Percentiles rank a stretch among this genome's conserved stretches.
phyloP scores from a whole-genome alignment of 2,113 vertebrate species.

The Zosterops pallidus region DNA sequence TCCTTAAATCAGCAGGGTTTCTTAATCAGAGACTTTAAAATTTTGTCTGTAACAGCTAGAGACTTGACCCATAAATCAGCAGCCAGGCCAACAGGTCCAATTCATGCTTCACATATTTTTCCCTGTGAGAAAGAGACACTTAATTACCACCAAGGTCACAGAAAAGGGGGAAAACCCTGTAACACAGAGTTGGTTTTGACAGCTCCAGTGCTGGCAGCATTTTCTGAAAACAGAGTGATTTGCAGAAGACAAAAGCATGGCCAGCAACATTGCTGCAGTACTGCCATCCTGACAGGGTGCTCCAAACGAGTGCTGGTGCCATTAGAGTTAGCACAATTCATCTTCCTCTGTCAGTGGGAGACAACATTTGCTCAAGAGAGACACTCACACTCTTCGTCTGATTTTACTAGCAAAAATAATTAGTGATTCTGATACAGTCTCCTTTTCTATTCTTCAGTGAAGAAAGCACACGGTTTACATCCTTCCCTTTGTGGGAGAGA shows the following conservation, averaged over 20 bases:
- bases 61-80: conserved; percentile 76
- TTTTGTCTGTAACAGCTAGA: conserved; percentile 70
- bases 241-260: not conserved
- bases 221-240: conserved; percentile 31
- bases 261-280: not conserved
- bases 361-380: not conserved
- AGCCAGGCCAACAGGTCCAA: conserved; percentile 58
- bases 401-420: not conserved
- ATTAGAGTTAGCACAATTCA: not conserved
- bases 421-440: not conserved
- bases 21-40: conserved; percentile 75
- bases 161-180: conserved; percentile 50
- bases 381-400: not conserved
- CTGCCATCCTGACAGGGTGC: not conserved
- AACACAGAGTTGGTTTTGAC: conserved; percentile 40
- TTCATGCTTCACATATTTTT: conserved; percentile 62
- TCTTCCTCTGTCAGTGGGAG: not conserved
- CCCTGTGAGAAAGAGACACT: conserved; percentile 57
- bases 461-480: not conserved
- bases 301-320: not conserved
- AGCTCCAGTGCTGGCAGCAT: conserved; percentile 27
- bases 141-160: conserved; percentile 70
- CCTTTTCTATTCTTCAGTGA: not conserved
- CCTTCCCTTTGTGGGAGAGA: not conserved
- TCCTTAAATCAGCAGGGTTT: conserved; percentile 73